Percentiles rank a stretch among this genome's conserved stretches.
Evolutionary conservation across 2,113 vertebrate species (phyloP).

Genomic region (Paradoxurus hermaphroditus): DNA sequence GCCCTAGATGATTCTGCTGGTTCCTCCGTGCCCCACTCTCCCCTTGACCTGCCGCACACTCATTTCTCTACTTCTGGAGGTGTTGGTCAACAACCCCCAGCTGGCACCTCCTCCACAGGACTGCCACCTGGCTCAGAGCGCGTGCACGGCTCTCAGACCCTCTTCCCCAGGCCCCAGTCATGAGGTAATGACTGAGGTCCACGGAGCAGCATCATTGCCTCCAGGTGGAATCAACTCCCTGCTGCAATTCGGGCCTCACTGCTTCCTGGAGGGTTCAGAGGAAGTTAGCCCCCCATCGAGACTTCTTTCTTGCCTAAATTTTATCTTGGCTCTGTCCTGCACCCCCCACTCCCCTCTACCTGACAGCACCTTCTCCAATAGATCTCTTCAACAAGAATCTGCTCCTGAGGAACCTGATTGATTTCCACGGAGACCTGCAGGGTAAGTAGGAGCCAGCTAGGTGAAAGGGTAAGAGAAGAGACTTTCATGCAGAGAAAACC

Average conservation of each 20-base stretch:
- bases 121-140: not conserved
- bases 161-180: rapidly evolving
- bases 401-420: not conserved
- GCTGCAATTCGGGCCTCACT: not conserved
- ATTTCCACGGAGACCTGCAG: not conserved
- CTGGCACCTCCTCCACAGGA: not conserved
- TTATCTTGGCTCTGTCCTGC: not conserved
- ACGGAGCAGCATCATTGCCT: not conserved
- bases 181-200: not conserved
- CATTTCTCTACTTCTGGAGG: not conserved
- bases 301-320: not conserved
- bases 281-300: rapidly evolving
- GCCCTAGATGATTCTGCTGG: not conserved
- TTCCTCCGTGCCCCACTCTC: not conserved
- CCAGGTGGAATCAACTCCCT: not conserved
- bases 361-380: not conserved
- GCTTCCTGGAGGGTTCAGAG: not conserved
- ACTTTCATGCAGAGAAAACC: not conserved
- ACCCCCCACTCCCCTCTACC: not conserved
- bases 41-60: not conserved
- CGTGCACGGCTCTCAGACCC: not conserved
- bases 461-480: not conserved
- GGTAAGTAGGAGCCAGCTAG: not conserved
- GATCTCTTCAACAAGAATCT: not conserved
- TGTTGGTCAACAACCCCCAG: not conserved